Base-by-base conservation (phyloP, 2,113 vertebrate genomes). In the Ictalurus furcatus region DNA sequence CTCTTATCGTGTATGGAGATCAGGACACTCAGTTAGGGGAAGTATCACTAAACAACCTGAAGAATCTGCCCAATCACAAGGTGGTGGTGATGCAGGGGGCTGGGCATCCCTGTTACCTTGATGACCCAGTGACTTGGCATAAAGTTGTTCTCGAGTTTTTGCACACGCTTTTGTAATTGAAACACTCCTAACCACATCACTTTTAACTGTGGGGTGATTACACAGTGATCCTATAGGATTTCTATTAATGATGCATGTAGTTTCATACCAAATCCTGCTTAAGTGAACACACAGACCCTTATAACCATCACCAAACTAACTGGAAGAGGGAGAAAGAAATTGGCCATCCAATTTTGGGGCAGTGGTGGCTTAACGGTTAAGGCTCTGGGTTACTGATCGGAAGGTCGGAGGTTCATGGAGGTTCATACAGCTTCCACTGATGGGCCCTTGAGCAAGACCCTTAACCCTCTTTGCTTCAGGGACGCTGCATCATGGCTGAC, bases 71-170 rank as follows among this genome's bases (percentile, higher is more conserved):
- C 52, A 95, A 98, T 94, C 97, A 98, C 94, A 96, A 63, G 37
- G 97, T 98, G 92, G 93, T 97, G 91, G 93, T 98, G 92, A 95
- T 99, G 96, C 93, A 96, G 91, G 97, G 95, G 13, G 97, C 98
- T 0, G 97, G 97, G 16, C 98, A 99, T 23, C 94, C 98, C 81
- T 99, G 98, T 92, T 99, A 99, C 95, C 94, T 99, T 92, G 97
- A 99, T 58, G 97, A 98, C 90, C 97, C 98, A 0, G 93, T 94
- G 21, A 96, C 97, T 63, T 99, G 98, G 98, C 98, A 99, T 89
- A 88, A 11, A 0, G 95, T 93, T 28, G 94, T 99, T n/a, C 93
- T 96, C 54, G 94, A 95, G 79, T 99, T 99, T 94, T 93, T 99
- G 58, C 91, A 93, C 44, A 93, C 91, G 3, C 92, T 99, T 63